These are phyloP conservation scores for Epinotia bilunana DNA, from an alignment of 2,888 invertebrate species.

Conservation along the genomic window DNA sequence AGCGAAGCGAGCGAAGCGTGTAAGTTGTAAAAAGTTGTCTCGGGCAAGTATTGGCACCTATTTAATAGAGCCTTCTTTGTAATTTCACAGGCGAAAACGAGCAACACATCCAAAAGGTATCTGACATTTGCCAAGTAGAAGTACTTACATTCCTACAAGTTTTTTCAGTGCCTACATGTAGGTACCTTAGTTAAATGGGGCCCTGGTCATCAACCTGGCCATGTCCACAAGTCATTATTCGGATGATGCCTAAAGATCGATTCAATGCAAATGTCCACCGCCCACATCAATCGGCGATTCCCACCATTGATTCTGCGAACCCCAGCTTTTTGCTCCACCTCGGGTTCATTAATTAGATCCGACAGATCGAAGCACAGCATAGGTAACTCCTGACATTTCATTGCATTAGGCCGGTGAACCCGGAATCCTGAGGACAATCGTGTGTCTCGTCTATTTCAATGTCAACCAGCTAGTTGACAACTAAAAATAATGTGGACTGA, in stretches of 20 bases:
- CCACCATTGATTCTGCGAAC: conserved; percentile 53
- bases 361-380: conserved; percentile 60
- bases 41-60: neutral
- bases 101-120: neutral
- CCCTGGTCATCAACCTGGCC: conserved; percentile 64
- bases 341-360: conserved; percentile 76
- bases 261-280: conserved; percentile 79
- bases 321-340: conserved; percentile 65
- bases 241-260: conserved; percentile 70
- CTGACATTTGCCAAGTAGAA: neutral
- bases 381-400: conserved; percentile 70
- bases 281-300: conserved; percentile 79
- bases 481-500: conserved; percentile 8
- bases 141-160: neutral
- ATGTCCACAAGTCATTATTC: conserved; percentile 66
- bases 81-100: conserved; percentile 4
- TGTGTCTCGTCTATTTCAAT: conserved; percentile 41
- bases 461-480: conserved; percentile 35
- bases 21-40: neutral
- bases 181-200: conserved; percentile 40
- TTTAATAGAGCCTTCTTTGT: neutral
- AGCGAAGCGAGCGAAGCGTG: too few relatives aligned
- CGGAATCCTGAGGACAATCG: conserved; percentile 70
- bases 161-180: neutral
- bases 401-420: conserved; percentile 70